Evolutionary conservation across 2,797 vertebrate genomes (phyloP).

Genomic region (Periparus ater): DNA sequence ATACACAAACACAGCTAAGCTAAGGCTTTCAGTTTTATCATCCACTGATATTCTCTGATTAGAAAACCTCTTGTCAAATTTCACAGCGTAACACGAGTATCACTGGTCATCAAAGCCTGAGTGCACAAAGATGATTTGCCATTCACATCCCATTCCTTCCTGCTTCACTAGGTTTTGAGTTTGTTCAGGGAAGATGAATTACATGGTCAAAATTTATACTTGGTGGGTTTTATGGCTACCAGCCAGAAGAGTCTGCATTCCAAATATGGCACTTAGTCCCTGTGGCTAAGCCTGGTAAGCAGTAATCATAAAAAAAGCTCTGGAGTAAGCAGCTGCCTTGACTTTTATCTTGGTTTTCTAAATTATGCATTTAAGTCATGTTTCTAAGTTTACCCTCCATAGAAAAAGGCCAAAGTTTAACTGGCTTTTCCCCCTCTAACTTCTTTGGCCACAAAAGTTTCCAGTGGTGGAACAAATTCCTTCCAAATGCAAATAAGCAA

Average conservation of each 20-base stretch:
- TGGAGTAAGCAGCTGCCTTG: neutral
- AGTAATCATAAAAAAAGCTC: neutral
- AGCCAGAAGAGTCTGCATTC: neutral
- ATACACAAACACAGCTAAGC: neutral
- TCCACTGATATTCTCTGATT: neutral
- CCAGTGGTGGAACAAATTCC: constrained; percentile 14
- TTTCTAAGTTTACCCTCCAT: constrained; percentile 6
- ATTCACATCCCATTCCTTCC: neutral
- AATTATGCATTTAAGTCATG: neutral
- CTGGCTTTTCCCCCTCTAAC: neutral
- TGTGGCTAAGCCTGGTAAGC: neutral
- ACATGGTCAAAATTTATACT: neutral
- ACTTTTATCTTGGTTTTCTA: constrained; percentile 45
- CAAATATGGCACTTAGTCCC: neutral
- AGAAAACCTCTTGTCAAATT: neutral
- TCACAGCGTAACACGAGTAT: fast-evolving
- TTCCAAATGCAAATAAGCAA: neutral
- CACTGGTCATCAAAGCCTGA: neutral
- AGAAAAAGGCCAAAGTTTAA: neutral
- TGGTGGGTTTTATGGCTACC: neutral
- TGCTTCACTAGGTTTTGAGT: neutral
- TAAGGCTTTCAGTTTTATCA: neutral
- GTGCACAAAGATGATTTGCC: neutral
- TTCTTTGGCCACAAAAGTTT: constrained; percentile 18
- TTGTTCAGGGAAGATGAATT: neutral